Percentiles rank a stretch among this genome's conserved stretches.
These are phyloP conservation scores for Spilogale gracilis DNA, from an alignment of 2,113 vertebrate species.

Conservation along the genomic window DNA sequence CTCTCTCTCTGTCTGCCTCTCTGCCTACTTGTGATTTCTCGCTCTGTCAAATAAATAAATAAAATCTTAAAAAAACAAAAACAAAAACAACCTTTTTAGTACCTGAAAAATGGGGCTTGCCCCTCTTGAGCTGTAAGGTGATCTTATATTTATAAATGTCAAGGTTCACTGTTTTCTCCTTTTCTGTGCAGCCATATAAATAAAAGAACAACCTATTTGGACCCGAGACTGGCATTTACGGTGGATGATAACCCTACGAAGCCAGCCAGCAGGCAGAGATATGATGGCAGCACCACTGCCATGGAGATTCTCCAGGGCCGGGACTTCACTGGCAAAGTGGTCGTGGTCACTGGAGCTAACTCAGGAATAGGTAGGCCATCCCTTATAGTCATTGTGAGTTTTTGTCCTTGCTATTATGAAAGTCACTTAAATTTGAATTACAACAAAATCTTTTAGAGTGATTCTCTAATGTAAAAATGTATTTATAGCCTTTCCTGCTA, in stretches of 20 bases:
- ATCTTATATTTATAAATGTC: not conserved
- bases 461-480: not conserved
- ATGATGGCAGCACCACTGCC: conserved; percentile 95
- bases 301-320: conserved; percentile 96
- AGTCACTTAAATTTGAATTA: not conserved
- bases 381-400: not conserved
- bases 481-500: not conserved
- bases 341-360: conserved; percentile 95
- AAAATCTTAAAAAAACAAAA: no score
- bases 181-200: conserved; percentile 94
- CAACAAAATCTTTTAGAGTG: not conserved
- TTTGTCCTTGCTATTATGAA: not conserved
- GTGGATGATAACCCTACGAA: conserved; percentile 95
- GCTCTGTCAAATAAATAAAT: no score
- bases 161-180: conserved; percentile 25
- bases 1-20: no score
- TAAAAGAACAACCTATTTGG: conserved; percentile 97
- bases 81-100: not conserved
- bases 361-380: conserved; percentile 94
- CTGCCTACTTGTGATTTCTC: no score
- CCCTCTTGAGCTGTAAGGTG: not conserved
- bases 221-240: conserved; percentile 98
- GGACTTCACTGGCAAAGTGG: conserved; percentile 94
- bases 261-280: conserved; percentile 91
- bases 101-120: not conserved